These are phyloP conservation scores for Sepiola atlantica DNA, from an alignment of 2,888 invertebrate species.

Conservation along the genomic window DNA sequence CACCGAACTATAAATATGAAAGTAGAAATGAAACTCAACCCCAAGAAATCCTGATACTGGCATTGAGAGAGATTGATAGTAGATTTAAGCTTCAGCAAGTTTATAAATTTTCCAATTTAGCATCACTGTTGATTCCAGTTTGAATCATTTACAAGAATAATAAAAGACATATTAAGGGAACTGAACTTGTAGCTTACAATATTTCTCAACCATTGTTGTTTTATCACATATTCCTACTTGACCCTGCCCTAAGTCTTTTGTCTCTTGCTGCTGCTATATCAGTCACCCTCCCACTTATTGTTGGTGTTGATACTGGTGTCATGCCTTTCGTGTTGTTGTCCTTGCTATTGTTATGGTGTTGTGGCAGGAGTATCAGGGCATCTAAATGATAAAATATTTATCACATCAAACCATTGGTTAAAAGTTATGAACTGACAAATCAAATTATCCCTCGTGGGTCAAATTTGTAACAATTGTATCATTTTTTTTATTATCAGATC, in stretches of 20 bases:
- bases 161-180: not conserved
- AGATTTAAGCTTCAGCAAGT: not conserved
- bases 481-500: no score
- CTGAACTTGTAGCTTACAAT: conserved; percentile 16
- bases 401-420: no score
- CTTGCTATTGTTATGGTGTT: conserved; percentile 32
- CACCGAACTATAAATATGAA: not conserved
- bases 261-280: conserved; percentile 2
- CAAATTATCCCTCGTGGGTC: no score
- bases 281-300: conserved; percentile 22
- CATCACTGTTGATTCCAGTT: not conserved
- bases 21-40: not conserved
- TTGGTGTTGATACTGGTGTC: conserved; percentile 32
- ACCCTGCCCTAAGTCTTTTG: conserved; percentile 15
- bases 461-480: no score
- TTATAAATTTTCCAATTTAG: not conserved
- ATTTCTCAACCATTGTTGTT: not conserved
- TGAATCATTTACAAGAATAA: not conserved
- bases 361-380: conserved; percentile 22
- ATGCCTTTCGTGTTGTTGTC: conserved; percentile 32
- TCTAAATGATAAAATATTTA: not conserved
- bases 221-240: not conserved
- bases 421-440: no score
- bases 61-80: not conserved
- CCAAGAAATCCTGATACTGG: not conserved